Conservation (phyloP, 2,797 vertebrate species). For the Aratinga solstitialis region DNA sequence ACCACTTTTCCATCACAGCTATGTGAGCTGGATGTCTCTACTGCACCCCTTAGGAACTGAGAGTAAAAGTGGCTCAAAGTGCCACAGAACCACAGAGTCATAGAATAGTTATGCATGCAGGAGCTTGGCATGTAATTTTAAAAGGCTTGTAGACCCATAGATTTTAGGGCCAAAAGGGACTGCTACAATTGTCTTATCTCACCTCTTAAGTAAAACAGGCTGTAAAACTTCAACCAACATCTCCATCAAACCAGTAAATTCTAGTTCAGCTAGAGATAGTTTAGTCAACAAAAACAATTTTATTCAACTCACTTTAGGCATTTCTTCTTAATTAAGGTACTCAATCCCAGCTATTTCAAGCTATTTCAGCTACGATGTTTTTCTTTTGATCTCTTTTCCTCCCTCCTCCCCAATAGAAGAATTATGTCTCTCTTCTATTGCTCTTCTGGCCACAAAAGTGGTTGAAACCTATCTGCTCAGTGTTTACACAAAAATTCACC, state of each 20-base stretch:
- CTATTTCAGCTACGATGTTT: background rate
- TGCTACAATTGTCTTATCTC: background rate
- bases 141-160: background rate
- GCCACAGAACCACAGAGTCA: background rate
- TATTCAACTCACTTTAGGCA: background rate
- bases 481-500: background rate
- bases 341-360: background rate
- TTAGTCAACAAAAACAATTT: constrained; percentile 15
- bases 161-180: background rate
- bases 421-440: background rate
- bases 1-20: background rate
- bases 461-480: background rate
- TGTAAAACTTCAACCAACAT: background rate
- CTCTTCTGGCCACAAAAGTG: background rate
- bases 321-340: background rate
- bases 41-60: background rate
- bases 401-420: accelerated
- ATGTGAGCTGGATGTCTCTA: background rate
- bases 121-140: background rate
- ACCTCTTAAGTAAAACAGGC: background rate
- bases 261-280: background rate
- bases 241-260: background rate
- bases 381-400: background rate
- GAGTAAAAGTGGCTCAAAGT: background rate
- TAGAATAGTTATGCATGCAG: background rate